These are phyloP conservation scores for Lepilemur septentrionalis DNA, from an alignment of 2,797 vertebrate genomes.

Conservation along the genomic window DNA sequence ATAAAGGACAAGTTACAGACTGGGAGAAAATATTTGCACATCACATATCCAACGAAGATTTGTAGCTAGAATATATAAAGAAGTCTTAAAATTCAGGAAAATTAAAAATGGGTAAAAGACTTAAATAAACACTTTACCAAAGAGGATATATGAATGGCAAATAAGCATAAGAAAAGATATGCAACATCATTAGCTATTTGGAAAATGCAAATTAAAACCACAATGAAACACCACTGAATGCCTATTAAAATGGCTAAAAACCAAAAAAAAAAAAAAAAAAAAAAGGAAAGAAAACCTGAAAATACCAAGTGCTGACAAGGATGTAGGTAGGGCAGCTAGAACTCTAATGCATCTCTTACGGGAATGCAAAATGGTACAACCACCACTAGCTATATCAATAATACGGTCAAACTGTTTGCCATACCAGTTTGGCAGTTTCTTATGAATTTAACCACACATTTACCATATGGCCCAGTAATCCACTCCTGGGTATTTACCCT, in stretches of 20 bases:
- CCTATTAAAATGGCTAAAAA: background rate
- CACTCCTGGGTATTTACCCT: background rate
- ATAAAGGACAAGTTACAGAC: background rate
- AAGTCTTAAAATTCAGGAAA: background rate
- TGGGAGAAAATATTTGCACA: background rate
- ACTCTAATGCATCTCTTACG: background rate
- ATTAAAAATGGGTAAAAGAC: conserved; percentile 8
- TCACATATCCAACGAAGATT: background rate
- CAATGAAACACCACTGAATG: background rate
- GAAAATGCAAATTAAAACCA: conserved; percentile 36
- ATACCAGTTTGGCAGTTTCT: background rate
- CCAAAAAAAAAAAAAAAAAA: fast-evolving
- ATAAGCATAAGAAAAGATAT: background rate
- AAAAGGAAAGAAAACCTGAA: background rate
- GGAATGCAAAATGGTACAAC: background rate
- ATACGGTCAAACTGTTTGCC: background rate
- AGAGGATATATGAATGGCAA: background rate
- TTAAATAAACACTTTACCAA: background rate
- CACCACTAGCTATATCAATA: background rate
- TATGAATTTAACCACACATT: background rate
- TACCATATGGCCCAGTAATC: background rate
- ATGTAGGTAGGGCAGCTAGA: background rate
- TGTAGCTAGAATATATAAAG: background rate
- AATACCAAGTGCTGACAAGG: background rate
- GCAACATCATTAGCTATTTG: background rate